Evolutionary conservation across 1,140 invertebrate genomes (phyloP).

Genomic region (Zaprionus davidi): DNA sequence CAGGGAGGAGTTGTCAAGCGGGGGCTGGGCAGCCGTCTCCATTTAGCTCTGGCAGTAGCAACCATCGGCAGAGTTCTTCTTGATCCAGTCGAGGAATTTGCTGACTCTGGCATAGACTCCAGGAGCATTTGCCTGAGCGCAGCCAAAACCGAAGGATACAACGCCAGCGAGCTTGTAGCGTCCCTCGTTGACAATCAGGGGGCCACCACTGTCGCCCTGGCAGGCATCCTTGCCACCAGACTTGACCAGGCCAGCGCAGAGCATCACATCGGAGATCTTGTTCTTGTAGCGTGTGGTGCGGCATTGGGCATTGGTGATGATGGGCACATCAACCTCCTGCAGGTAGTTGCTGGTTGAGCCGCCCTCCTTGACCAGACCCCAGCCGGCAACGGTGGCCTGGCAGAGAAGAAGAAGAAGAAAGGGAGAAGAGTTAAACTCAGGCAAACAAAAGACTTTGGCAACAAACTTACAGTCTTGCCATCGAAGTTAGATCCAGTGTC

Average conservation of each 20-base stretch:
- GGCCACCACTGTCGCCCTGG: slow-evolving; percentile 87
- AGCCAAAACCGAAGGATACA: slow-evolving; percentile 90
- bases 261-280: slow-evolving; percentile 94
- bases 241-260: slow-evolving; percentile 95
- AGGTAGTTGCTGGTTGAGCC: slow-evolving; percentile 93
- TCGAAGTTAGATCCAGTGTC: slow-evolving; percentile 73
- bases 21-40: no score
- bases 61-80: slow-evolving; percentile 72
- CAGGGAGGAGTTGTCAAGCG: not conserved
- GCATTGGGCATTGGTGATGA: slow-evolving; percentile 95
- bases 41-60: slow-evolving; percentile 71
- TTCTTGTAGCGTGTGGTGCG: slow-evolving; percentile 93
- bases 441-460: not conserved
- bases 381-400: slow-evolving; percentile 93
- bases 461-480: slow-evolving; percentile 65
- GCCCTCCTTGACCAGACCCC: slow-evolving; percentile 94
- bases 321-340: slow-evolving; percentile 92
- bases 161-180: slow-evolving; percentile 86
- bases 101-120: slow-evolving; percentile 92
- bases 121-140: slow-evolving; percentile 89
- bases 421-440: not conserved
- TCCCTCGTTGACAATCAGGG: slow-evolving; percentile 73
- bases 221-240: slow-evolving; percentile 96
- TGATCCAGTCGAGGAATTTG: slow-evolving; percentile 87
- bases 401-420: not conserved